Evolutionary conservation across 2,797 vertebrate genomes (phyloP), one percentile per base, ranked within the genome.

Genomic region (Leptodactylus fallax): DNA sequence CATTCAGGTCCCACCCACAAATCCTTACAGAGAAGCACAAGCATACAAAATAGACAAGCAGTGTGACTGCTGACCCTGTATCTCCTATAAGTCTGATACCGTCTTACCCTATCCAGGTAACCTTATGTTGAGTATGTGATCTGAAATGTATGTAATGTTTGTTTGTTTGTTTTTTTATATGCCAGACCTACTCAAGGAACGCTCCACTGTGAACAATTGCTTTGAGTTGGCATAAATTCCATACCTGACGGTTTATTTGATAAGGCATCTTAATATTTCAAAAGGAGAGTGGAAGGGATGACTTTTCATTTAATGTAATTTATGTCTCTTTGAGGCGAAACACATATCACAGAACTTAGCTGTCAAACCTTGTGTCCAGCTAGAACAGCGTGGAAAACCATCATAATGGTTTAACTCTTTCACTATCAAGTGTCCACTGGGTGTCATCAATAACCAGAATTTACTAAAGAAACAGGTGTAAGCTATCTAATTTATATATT

Each of bases 181-280:
- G n/a, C 21, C 53, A 71, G 69, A 45, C 74, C 45, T 21, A 47
- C 36, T 56, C 21, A 27, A 17, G 65, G 51, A 83, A 19, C n/a
- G 83, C 78, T 56, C 58, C 36, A 51, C 87, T 67, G 13, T 88
- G 81, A 88, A 47, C 74, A 84, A 88, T 84, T 56, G 53, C 81
- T 71, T 58, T 79, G 65, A 60, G 81, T 79, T 58, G 63, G 61
- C 61, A 84, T 84, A 79, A 79, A 84, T 88, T 88, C 67, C 81
- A 36, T 83, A 84, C 84, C 72, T 79, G 87, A 88, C 87, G 84
- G 63, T 88, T 88, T 88, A 88, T 84, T 83, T 88, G 87, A 88
- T 88, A 88, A 88, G 87, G 87, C 63, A 84, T 88, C 87, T 88
- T 88, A 88, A 88, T 88, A 88, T 88, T 88, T 88, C 87, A 88